These are phyloP conservation scores for Plectropomus leopardus DNA, from an alignment of 2,113 vertebrate species.

Conservation along the genomic window DNA sequence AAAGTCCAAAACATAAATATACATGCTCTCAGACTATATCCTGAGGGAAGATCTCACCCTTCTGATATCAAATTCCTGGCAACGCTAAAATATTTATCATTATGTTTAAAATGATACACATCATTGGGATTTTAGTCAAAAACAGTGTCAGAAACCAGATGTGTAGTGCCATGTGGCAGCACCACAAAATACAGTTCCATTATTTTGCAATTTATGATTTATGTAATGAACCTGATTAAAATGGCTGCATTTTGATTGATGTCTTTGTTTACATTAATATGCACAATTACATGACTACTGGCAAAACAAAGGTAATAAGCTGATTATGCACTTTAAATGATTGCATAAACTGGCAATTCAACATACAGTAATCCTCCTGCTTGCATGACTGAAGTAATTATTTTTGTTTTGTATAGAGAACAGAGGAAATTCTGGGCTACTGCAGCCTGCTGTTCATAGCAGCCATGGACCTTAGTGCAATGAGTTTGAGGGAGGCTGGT, in stretches of 20 bases:
- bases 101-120: constrained; percentile 46
- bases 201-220: not conserved
- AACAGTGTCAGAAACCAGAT: constrained; percentile 35
- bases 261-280: constrained; percentile 24
- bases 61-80: constrained; percentile 50
- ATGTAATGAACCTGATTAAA: constrained; percentile 1
- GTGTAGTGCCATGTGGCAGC: not conserved
- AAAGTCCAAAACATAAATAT: not conserved
- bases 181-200: constrained; percentile 5
- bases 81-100: constrained; percentile 42
- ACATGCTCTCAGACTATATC: constrained; percentile 15
- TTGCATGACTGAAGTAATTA: not conserved
- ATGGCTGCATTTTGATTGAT: constrained; percentile 6
- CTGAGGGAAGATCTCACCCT: not conserved
- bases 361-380: constrained; percentile 11
- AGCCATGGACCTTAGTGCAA: not conserved
- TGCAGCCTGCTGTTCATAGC: not conserved
- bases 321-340: constrained; percentile 12
- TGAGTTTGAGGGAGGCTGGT: not conserved
- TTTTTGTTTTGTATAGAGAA: not conserved
- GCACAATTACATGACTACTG: not conserved
- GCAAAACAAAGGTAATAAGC: constrained; percentile 1
- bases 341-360: not conserved
- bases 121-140: constrained; percentile 23
- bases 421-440: not conserved